These are phyloP conservation scores for Eurytoma adleriae DNA, from an alignment of 2,888 invertebrate species.

Conservation along the genomic window DNA sequence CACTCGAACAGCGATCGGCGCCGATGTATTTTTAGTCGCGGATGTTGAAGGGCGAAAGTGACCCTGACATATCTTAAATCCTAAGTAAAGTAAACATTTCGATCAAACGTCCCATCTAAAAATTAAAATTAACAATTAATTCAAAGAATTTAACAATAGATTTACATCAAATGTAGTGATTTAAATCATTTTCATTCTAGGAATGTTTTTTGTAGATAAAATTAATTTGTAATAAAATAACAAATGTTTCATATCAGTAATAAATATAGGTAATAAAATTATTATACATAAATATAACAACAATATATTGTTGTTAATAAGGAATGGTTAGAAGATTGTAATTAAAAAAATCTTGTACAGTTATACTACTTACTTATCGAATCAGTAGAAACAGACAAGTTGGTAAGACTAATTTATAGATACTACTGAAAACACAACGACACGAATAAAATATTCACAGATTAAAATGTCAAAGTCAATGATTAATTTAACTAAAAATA, in stretches of 20 bases:
- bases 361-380: neutral
- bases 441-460: too few species aligned
- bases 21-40: slow-evolving; percentile 47
- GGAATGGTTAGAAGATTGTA: too few species aligned
- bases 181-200: too few species aligned
- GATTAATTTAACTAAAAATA: too few species aligned
- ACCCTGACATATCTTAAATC: slow-evolving; percentile 50
- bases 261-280: neutral
- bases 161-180: too few species aligned
- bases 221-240: neutral
- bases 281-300: neutral
- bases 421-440: neutral
- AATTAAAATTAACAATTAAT: too few species aligned
- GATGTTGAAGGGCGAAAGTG: slow-evolving; percentile 48
- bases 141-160: too few species aligned
- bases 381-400: neutral
- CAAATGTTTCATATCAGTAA: neutral
- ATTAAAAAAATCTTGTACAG: too few species aligned
- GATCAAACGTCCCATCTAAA: slow-evolving; percentile 9
- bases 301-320: neutral
- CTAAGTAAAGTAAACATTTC: slow-evolving; percentile 21
- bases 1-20: slow-evolving; percentile 36
- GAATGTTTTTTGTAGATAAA: too few species aligned
- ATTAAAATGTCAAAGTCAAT: too few species aligned
- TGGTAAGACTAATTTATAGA: neutral